Conservation (phyloP, 2,888 invertebrate species). For the Troides aeacus region DNA sequence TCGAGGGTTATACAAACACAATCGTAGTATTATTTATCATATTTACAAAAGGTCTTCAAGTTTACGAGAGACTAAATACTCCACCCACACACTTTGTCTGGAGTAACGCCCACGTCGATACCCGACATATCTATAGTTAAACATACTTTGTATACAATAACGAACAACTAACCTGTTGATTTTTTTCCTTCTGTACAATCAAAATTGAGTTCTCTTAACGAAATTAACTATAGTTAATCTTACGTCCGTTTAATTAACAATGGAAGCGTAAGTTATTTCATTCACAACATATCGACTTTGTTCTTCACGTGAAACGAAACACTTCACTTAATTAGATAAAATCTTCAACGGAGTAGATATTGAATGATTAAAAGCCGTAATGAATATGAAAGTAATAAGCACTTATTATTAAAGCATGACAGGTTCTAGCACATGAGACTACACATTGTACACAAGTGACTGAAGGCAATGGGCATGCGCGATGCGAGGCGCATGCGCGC, state of each 20-base stretch:
- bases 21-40: slow-evolving; percentile 23
- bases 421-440: slow-evolving; percentile 56
- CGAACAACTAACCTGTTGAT: slow-evolving; percentile 66
- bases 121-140: slow-evolving; percentile 42
- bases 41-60: slow-evolving; percentile 47
- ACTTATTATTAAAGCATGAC: slow-evolving; percentile 63
- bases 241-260: slow-evolving; percentile 9
- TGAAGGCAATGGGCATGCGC: slow-evolving; percentile 40
- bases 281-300: slow-evolving; percentile 10
- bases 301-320: background rate
- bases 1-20: background rate
- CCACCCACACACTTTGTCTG: slow-evolving; percentile 65
- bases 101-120: slow-evolving; percentile 64
- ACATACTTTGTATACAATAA: slow-evolving; percentile 44
- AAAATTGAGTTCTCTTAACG: slow-evolving; percentile 3
- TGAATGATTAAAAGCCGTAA: slow-evolving; percentile 4
- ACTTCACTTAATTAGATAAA: background rate
- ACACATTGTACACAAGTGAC: slow-evolving; percentile 58
- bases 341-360: background rate
- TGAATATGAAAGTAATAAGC: slow-evolving; percentile 38
- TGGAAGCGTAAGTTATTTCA: background rate
- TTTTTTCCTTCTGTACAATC: slow-evolving; percentile 40
- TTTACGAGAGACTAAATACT: slow-evolving; percentile 59
- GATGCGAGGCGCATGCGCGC: slow-evolving; percentile 54
- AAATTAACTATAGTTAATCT: slow-evolving; percentile 15